A percentile compares a stretch with the other conserved stretches of the same genome.
These are phyloP conservation scores for Biston betularia DNA, from an alignment of 2,888 invertebrate genomes.

Conservation along the genomic window DNA sequence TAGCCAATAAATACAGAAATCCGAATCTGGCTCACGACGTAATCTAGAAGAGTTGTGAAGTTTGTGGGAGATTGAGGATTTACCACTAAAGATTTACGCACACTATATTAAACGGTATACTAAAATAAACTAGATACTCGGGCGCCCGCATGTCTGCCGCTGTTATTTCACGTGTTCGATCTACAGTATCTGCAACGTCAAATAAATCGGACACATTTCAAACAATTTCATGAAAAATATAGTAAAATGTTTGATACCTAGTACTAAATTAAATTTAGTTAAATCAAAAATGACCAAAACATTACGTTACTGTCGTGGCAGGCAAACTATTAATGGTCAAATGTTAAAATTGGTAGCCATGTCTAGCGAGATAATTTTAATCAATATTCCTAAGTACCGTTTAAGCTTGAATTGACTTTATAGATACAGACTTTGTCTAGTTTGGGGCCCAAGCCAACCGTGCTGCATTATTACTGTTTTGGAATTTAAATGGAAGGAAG, in stretches of 20 bases:
- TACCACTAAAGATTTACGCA: constrained; percentile 15
- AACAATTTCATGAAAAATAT: neutral
- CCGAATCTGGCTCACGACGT: constrained; percentile 11
- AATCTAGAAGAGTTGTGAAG: constrained; percentile 1
- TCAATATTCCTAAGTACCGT: no score
- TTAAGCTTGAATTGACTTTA: no score
- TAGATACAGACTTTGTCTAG: no score
- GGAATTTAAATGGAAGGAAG: no score
- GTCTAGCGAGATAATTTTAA: no score
- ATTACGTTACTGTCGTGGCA: no score
- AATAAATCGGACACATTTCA: constrained; percentile 5
- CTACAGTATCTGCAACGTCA: constrained; percentile 34
- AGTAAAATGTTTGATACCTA: neutral
- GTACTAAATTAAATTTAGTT: no score
- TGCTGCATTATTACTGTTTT: no score
- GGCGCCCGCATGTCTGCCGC: constrained; percentile 58
- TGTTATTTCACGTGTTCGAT: constrained; percentile 49
- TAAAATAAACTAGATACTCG: constrained; percentile 34
- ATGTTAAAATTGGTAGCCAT: no score
- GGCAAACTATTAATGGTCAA: no score
- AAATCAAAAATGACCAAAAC: no score
- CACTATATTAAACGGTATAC: constrained; percentile 7
- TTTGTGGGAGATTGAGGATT: constrained; percentile 9
- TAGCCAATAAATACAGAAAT: constrained; percentile 23
- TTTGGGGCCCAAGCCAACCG: no score